A percentile compares a stretch with the other conserved stretches of the same genome.
phyloP scores from a whole-genome alignment of 2,797 vertebrate species.

The Potorous gilbertii region DNA sequence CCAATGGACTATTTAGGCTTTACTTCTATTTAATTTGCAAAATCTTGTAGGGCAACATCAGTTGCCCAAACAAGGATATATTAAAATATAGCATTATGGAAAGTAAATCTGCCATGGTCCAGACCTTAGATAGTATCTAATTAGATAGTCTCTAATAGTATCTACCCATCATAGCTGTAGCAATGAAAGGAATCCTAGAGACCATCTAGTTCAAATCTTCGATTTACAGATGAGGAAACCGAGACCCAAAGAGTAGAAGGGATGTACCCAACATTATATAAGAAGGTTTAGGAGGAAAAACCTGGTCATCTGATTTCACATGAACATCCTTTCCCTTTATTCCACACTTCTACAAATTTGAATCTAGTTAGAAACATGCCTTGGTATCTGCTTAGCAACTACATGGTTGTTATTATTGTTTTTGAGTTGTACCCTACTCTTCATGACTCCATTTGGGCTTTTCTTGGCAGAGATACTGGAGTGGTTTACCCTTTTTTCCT shows the following conservation, averaged over 20 bases:
- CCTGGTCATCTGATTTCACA: background rate
- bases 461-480: background rate
- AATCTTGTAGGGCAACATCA: background rate
- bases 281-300: background rate
- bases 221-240: background rate
- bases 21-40: background rate
- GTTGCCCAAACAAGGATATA: slow-evolving; percentile 2
- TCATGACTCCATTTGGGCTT: background rate
- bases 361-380: background rate
- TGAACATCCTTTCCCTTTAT: background rate
- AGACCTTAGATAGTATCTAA: background rate
- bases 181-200: background rate
- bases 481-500: background rate
- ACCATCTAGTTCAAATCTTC: background rate
- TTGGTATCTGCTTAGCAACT: background rate
- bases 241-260: background rate
- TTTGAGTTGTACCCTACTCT: background rate
- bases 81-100: slow-evolving; percentile 26
- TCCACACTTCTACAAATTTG: background rate
- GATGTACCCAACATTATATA: background rate
- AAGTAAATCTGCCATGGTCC: background rate
- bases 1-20: too few species aligned
- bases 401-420: background rate
- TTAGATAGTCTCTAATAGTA: background rate
- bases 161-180: background rate